Evolutionary conservation across 2,113 vertebrate genomes (phyloP).

Genomic region (Rhabdomys dilectus): DNA sequence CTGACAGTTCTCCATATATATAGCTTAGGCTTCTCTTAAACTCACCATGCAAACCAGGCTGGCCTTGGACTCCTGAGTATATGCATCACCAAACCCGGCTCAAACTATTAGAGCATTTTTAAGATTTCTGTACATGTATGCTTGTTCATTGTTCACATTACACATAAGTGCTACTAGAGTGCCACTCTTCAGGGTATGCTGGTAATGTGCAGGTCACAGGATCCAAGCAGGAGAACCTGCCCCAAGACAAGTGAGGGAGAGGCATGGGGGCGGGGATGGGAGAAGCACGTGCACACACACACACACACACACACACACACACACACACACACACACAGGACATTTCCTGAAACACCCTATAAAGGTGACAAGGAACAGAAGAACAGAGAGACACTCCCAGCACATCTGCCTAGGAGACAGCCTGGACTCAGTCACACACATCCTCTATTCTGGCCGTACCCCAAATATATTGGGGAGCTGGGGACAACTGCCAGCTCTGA

Average conservation of each 20-base stretch:
- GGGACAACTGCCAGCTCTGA: not conserved
- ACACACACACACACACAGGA: not conserved
- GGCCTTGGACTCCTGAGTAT: not conserved
- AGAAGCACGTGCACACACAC: too few species aligned
- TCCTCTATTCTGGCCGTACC: not conserved
- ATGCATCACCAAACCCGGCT: not conserved
- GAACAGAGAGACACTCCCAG: not conserved
- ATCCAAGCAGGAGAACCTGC: not conserved
- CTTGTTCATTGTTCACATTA: not conserved
- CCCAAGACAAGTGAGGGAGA: not conserved
- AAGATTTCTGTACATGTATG: not conserved
- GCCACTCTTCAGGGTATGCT: not conserved
- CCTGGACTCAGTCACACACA: too few species aligned
- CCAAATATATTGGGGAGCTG: not conserved
- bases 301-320: too few species aligned
- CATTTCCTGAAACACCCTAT: not conserved
- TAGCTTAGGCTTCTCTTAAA: not conserved
- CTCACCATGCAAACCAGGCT: not conserved
- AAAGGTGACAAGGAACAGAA: not conserved
- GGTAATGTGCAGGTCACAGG: not conserved
- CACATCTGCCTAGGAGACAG: not conserved
- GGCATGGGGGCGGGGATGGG: not conserved
- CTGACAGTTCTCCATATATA: not conserved
- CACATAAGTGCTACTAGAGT: not conserved
- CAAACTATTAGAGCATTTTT: not conserved